phyloP scores from a whole-genome alignment of 2,797 vertebrate species.

The Diceros bicornis region DNA sequence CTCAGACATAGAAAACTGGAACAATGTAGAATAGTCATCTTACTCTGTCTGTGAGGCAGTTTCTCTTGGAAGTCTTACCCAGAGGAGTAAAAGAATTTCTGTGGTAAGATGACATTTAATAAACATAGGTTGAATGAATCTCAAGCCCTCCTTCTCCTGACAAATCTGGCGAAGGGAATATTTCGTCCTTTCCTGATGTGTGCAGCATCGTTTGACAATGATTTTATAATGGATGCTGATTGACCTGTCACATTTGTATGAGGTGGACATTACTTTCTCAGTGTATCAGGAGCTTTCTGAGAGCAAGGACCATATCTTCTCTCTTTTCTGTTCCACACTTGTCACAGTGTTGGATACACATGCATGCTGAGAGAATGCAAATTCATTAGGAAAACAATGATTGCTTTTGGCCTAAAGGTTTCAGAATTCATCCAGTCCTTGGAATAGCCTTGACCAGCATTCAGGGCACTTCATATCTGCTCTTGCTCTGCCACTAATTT shows the following conservation, averaged over 20 bases:
- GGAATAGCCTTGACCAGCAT: neutral
- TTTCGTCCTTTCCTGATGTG: neutral
- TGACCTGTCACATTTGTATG: neutral
- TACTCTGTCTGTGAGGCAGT: neutral
- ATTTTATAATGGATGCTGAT: neutral
- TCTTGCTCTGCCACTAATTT: neutral
- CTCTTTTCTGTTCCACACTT: neutral
- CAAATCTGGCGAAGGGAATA: neutral
- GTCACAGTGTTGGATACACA: neutral
- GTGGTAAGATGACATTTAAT: neutral
- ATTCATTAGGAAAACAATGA: neutral
- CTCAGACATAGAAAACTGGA: neutral
- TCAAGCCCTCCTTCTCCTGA: neutral
- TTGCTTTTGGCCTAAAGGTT: neutral
- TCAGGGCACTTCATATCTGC: neutral
- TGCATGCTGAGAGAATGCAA: neutral
- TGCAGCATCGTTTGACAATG: neutral
- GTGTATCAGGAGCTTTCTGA: neutral
- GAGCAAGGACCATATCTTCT: neutral
- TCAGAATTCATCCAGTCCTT: neutral
- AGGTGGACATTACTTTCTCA: neutral
- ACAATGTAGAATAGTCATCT: neutral
- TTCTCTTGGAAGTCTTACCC: neutral
- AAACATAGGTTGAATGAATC: neutral
- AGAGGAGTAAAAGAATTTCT: neutral